Evolutionary conservation across 2,113 vertebrate genomes (phyloP).

Genomic region (Regulus satrapa): DNA sequence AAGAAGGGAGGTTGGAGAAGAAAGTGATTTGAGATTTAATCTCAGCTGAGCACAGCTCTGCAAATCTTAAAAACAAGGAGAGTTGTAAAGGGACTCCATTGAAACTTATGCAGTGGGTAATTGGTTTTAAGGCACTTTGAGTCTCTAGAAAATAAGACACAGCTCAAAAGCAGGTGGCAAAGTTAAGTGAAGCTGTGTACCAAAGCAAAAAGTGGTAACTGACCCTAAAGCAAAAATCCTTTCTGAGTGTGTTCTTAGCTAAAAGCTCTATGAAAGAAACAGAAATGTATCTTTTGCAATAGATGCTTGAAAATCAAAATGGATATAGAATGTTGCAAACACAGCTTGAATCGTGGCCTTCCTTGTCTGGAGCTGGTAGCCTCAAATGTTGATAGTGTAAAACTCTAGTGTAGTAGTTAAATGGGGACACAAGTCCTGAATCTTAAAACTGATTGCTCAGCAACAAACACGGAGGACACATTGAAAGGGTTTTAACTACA

Average conservation of each 20-base stretch:
- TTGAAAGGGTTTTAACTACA: not conserved
- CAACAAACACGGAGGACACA: not conserved
- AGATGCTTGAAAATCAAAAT: not conserved
- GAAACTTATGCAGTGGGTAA: not conserved
- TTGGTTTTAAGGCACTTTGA: not conserved
- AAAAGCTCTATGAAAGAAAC: not conserved
- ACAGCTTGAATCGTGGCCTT: not conserved
- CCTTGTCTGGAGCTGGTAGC: not conserved
- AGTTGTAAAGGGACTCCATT: not conserved
- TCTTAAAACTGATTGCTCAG: not conserved
- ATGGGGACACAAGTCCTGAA: not conserved
- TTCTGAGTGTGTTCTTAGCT: not conserved
- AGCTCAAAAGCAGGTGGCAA: not conserved
- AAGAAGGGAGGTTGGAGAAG: not conserved
- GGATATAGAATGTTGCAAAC: not conserved
- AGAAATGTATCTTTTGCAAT: not conserved
- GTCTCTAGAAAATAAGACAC: not conserved
- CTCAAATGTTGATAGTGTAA: not conserved
- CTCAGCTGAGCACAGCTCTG: not conserved
- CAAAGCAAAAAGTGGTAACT: not conserved
- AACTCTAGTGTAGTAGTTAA: not conserved
- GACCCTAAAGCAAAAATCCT: not conserved
- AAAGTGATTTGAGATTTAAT: not conserved
- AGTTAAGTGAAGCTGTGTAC: not conserved
- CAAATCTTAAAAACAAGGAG: not conserved